Conservation (phyloP, 2,113 vertebrate species). For the Macquaria ambigua region DNA sequence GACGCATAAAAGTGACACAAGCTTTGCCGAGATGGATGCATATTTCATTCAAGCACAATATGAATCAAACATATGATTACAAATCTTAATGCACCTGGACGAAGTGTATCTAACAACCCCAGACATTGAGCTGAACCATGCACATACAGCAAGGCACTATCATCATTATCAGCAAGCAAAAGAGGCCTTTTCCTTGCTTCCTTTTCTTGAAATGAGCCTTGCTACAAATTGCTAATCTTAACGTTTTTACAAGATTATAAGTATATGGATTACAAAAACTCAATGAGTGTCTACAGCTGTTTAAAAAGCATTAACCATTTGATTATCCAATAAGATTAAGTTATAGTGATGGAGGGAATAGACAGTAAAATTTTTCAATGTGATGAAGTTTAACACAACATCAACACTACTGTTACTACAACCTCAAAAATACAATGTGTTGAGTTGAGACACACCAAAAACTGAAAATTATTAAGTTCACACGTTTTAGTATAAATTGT, state of each 20-base stretch:
- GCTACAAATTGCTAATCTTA: background rate
- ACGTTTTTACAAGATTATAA: background rate
- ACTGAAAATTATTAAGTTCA: too few relatives aligned
- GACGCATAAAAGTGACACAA: background rate
- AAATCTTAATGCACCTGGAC: background rate
- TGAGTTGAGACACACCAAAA: too few relatives aligned
- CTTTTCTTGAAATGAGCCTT: background rate
- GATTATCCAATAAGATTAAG: too few relatives aligned
- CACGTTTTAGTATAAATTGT: too few relatives aligned
- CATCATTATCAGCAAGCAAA: conserved; percentile 14
- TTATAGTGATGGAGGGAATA: background rate
- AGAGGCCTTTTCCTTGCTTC: background rate
- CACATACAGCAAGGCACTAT: background rate
- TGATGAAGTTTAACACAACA: too few relatives aligned
- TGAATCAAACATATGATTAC: conserved; percentile 5
- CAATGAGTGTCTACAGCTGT: background rate
- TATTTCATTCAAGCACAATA: background rate
- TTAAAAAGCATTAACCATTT: too few relatives aligned
- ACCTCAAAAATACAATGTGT: too few relatives aligned
- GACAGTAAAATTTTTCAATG: background rate
- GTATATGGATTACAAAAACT: background rate
- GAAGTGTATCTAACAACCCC: background rate
- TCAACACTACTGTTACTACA: too few relatives aligned
- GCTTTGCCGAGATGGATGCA: background rate
- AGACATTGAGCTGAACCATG: background rate